phyloP scores from a whole-genome alignment of 2,797 vertebrate species.

The Ptychadena robeensis region DNA sequence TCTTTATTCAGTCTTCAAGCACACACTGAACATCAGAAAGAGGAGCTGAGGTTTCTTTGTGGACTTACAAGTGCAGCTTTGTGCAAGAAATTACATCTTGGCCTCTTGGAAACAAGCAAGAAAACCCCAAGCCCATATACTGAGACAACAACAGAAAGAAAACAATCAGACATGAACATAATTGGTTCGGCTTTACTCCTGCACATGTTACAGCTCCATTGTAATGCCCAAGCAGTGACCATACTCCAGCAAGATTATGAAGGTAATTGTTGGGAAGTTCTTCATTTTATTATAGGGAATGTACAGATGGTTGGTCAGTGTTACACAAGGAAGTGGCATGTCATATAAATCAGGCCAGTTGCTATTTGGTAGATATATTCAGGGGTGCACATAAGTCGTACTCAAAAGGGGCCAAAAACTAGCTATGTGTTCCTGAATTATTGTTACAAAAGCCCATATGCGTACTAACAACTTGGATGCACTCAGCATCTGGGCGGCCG shows the following conservation, averaged over 20 bases:
- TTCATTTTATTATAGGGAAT: no score
- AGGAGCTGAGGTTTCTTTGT: slow-evolving; percentile 82
- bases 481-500: no score
- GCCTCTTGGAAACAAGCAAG: slow-evolving; percentile 62
- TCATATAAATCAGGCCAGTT: no score
- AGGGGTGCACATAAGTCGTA: no score
- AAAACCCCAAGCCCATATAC: slow-evolving; percentile 36
- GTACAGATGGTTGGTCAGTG: no score
- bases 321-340: no score
- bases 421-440: no score
- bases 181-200: slow-evolving; percentile 86
- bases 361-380: no score
- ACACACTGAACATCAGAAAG: slow-evolving; percentile 78
- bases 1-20: slow-evolving; percentile 84
- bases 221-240: slow-evolving; percentile 90
- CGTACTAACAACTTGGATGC: no score
- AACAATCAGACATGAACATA: slow-evolving; percentile 68
- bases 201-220: slow-evolving; percentile 89
- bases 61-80: slow-evolving; percentile 79
- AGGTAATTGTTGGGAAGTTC: slow-evolving; percentile 25
- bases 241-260: slow-evolving; percentile 80
- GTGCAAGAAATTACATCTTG: slow-evolving; percentile 74
- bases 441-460: no score
- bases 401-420: no score
- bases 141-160: background rate